phyloP scores from a whole-genome alignment of 2,113 vertebrate species.

The Alexandromys fortis region DNA sequence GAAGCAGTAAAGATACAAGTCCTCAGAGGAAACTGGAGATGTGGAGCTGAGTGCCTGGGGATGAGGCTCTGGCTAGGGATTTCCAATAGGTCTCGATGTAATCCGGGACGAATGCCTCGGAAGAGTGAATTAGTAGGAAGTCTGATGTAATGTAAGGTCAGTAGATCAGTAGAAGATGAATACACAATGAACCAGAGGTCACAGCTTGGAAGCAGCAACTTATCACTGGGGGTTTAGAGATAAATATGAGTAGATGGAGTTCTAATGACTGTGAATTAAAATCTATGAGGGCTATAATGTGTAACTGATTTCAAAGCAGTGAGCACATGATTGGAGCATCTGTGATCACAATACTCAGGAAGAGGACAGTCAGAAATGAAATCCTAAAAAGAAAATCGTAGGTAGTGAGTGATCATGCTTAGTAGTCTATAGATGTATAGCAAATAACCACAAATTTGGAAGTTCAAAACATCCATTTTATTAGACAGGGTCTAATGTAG shows the following conservation, averaged over 20 bases:
- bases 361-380: background rate
- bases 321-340: background rate
- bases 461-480: background rate
- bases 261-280: background rate
- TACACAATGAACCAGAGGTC: background rate
- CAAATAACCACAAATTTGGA: background rate
- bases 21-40: background rate
- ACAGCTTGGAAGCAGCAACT: background rate
- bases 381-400: background rate
- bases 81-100: background rate
- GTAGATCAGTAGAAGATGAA: background rate
- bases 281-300: background rate
- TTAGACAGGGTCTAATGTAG: background rate
- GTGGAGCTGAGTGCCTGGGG: no score
- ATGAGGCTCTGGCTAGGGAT: no score
- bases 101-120: background rate
- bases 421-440: background rate
- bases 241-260: background rate
- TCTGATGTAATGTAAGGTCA: background rate
- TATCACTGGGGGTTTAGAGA: background rate
- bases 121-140: background rate
- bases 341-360: background rate
- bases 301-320: background rate
- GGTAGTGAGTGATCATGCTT: background rate
- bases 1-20: background rate